A percentile compares a stretch with the other conserved stretches of the same genome.
Evolutionary conservation across 2,888 invertebrate genomes (phyloP).

Genomic region (Drepana falcataria): DNA sequence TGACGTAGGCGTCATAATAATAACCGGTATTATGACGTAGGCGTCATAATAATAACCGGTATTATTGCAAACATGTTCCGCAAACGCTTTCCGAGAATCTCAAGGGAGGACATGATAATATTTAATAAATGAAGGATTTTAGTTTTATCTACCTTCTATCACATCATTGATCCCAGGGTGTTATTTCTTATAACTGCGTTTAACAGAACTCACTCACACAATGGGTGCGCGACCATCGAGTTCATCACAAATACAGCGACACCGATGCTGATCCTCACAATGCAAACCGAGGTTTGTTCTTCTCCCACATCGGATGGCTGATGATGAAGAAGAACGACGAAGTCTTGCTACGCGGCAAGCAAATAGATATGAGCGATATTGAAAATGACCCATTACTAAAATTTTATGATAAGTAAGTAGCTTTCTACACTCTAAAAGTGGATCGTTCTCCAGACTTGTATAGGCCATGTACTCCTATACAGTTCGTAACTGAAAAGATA

Average conservation of each 20-base stretch:
- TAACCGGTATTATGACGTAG: too few relatives aligned
- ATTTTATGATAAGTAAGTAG: conserved; percentile 85
- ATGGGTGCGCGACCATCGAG: conserved; percentile 84
- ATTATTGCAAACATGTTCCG: too few relatives aligned
- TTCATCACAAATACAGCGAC: conserved; percentile 91
- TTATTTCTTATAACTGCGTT: not conserved
- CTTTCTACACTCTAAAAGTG: not conserved
- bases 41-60: too few relatives aligned
- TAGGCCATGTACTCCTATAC: too few relatives aligned
- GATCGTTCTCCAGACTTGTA: too few relatives aligned
- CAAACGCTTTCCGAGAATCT: too few relatives aligned
- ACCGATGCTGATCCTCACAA: conserved; percentile 92
- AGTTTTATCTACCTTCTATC: too few relatives aligned
- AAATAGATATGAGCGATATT: conserved; percentile 88
- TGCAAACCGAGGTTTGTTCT: conserved; percentile 90
- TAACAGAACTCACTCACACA: conserved; percentile 60
- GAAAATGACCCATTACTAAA: conserved; percentile 83
- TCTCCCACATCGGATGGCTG: conserved; percentile 94
- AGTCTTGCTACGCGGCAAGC: conserved; percentile 85
- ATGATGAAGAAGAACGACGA: conserved; percentile 89
- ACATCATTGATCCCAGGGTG: conserved; percentile 3
- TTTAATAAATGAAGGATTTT: too few relatives aligned
- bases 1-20: too few relatives aligned
- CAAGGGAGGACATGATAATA: too few relatives aligned
- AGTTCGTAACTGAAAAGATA: too few relatives aligned